Evolutionary conservation across 1,140 invertebrate genomes (phyloP), one percentile per base, ranked within the genome.

Genomic region (Parapsyche elsis): DNA sequence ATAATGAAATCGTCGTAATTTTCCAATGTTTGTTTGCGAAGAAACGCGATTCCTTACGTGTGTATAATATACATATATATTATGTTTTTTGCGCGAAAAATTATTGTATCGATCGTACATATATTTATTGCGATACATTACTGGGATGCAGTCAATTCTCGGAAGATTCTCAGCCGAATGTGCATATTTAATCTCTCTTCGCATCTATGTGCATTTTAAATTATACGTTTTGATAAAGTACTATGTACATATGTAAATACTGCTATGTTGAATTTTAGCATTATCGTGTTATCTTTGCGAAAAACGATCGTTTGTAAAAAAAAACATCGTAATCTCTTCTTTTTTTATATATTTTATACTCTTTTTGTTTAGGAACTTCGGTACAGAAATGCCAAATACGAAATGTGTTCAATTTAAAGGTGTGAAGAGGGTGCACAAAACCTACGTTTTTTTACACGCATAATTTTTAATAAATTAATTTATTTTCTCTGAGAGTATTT

Each of bases 391-490:
- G 57, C 57, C 57, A 21, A 61, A 61, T 19, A 61, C 21, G 57
- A 61, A 61, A 61, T 61, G 57, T 61, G 57, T 21, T 61, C 57
- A 61, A 61, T 61, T 16, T 19, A 61, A 61, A 61, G 57, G 57
- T 61, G 57, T 61, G 16, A 61, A 61, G 57, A 61, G 21, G 57
- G 57, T 61, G 57, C 16, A 9, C 1, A 2, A 61, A 61, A 61
- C 57, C 19, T 9, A 2, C 14, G 30, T 38, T 38, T 38, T 38
- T 38, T 38, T 38, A 38, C 30, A 38, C 7, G 30, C 30, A 38
- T 38, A 38, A 38, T 38, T 38, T 38, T 38, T 38, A 38, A 38
- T 38, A 38, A 38, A 38, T 38, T 38, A 4, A 38, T 38, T 38
- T 38, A 38, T 38, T 38, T 38, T 4, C n/a, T n/a, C n/a, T n/a